These are phyloP conservation scores for Poeciliopsis paucimaculata DNA, from an alignment of 2,797 vertebrate species.

Conservation along the genomic window DNA sequence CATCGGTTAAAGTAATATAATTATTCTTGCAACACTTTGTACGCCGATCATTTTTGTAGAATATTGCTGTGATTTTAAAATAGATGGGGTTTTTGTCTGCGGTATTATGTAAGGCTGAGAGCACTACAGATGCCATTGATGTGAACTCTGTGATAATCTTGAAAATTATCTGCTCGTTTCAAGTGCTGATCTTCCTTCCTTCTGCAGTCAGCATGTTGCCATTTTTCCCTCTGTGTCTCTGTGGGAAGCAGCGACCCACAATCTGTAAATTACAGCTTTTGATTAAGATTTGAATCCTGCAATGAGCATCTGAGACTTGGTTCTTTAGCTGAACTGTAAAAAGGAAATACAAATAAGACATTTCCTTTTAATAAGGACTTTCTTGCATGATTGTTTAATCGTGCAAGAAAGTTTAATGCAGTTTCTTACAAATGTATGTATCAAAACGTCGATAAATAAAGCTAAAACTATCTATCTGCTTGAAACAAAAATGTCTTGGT, in stretches of 20 bases:
- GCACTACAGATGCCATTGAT: background rate
- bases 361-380: background rate
- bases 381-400: background rate
- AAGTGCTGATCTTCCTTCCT: background rate
- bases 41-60: background rate
- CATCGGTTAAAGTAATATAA: background rate
- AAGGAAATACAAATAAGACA: background rate
- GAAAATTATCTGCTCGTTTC: background rate
- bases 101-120: background rate
- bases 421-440: background rate
- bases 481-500: background rate
- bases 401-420: no score
- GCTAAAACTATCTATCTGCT: background rate
- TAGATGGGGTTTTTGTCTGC: background rate
- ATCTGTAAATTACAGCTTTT: background rate
- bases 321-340: background rate
- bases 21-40: background rate
- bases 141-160: background rate
- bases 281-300: background rate
- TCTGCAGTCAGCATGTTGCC: background rate
- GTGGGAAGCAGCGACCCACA: background rate
- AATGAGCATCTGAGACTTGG: background rate
- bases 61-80: slow-evolving; percentile 1
- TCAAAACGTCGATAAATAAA: background rate
- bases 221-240: background rate